Evolutionary conservation across 1,140 invertebrate genomes (phyloP).

Genomic region (Berghia stephanieae): DNA sequence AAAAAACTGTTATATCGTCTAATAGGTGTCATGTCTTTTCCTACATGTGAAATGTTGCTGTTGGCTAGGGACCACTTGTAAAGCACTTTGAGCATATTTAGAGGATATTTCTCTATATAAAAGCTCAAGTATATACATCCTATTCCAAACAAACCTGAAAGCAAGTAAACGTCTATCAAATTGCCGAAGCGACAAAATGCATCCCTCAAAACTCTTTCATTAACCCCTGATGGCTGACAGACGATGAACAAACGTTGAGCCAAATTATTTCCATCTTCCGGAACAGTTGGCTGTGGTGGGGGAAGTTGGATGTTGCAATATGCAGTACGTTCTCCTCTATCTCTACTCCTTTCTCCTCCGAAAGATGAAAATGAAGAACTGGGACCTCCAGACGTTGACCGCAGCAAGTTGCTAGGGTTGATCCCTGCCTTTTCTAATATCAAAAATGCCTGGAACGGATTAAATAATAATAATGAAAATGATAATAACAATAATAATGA

Average conservation of each 20-base stretch:
- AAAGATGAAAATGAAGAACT: conserved; percentile 51
- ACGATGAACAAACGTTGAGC: conserved; percentile 72
- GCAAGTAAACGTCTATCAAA: conserved; percentile 88
- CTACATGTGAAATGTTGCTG: too few species aligned
- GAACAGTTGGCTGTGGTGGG: conserved; percentile 76
- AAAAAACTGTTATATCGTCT: too few species aligned
- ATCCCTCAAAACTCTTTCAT: conserved; percentile 83
- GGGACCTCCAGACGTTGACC: not conserved
- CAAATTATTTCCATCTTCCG: conserved; percentile 75
- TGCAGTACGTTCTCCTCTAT: conserved; percentile 64
- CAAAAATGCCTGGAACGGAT: conserved; percentile 49
- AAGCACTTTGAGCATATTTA: too few species aligned
- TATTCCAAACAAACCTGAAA: conserved; percentile 79
- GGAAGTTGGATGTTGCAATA: conserved; percentile 77
- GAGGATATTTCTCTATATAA: too few species aligned
- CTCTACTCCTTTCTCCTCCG: conserved; percentile 65
- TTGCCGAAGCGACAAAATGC: conserved; percentile 92
- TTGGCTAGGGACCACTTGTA: too few species aligned
- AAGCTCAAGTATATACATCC: conserved; percentile 12
- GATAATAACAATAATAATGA: not conserved
- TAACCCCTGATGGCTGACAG: conserved; percentile 79
- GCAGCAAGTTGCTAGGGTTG: conserved; percentile 48
- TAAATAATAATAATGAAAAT: not conserved
- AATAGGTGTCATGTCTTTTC: too few species aligned
- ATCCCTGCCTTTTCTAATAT: conserved; percentile 60